phyloP scores from a whole-genome alignment of 2,888 invertebrate species.

The Melinaea marsaeus region DNA sequence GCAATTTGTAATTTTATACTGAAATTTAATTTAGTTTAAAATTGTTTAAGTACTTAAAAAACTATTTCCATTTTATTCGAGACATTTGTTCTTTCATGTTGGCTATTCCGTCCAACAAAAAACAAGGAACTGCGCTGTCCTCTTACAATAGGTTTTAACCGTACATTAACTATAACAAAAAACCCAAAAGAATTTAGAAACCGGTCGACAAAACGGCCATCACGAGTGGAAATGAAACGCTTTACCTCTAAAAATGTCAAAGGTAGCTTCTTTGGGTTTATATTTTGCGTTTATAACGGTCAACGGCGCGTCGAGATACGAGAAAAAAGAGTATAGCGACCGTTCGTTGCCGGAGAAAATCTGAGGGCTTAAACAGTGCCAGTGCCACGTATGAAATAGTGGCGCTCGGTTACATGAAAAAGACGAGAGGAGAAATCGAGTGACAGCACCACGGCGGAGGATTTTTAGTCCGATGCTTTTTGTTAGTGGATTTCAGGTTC shows the following conservation, averaged over 20 bases:
- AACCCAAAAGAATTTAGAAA: constrained; percentile 23
- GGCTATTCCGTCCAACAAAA: neutral
- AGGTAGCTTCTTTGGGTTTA: constrained; percentile 74
- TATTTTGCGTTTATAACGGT: constrained; percentile 77
- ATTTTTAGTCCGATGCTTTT: constrained; percentile 72
- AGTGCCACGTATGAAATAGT: constrained; percentile 77
- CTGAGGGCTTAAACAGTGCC: constrained; percentile 77
- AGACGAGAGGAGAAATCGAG: constrained; percentile 76
- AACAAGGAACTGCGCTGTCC: neutral
- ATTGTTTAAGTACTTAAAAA: no score
- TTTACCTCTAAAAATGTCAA: constrained; percentile 74
- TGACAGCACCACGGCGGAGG: constrained; percentile 71
- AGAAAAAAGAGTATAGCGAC: constrained; percentile 66
- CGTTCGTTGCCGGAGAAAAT: constrained; percentile 73
- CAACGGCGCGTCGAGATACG: constrained; percentile 65
- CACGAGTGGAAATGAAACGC: constrained; percentile 65
- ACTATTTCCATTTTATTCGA: constrained; percentile 8
- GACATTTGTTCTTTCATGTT: neutral
- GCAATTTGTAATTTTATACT: no score
- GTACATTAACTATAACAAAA: constrained; percentile 21
- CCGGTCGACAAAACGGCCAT: constrained; percentile 46
- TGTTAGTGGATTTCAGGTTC: constrained; percentile 35
- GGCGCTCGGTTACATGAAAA: constrained; percentile 77
- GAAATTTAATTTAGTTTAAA: no score
- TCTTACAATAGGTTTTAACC: constrained; percentile 10